A percentile compares a stretch with the other conserved stretches of the same genome.
phyloP scores from a whole-genome alignment of 1,140 invertebrate genomes.

The Drosophila bocqueti region DNA sequence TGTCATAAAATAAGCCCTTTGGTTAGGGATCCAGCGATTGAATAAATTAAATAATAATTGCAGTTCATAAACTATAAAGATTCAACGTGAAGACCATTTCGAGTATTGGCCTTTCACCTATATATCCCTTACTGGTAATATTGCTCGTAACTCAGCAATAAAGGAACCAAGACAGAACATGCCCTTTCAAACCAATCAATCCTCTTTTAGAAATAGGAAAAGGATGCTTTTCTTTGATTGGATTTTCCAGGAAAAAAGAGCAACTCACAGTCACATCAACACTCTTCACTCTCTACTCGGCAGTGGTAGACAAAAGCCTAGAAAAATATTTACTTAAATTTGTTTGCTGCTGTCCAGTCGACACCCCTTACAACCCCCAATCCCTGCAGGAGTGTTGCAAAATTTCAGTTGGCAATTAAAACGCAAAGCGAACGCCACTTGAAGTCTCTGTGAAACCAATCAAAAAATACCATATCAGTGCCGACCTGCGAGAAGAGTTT shows the following conservation, averaged over 20 bases:
- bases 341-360: slow-evolving; percentile 23
- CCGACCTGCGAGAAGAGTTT: slow-evolving; percentile 28
- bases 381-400: slow-evolving; percentile 26
- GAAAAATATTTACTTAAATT: slow-evolving; percentile 69
- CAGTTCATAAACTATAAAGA: neutral
- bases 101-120: neutral
- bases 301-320: slow-evolving; percentile 56
- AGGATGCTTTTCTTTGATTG: slow-evolving; percentile 38
- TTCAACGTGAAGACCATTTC: neutral
- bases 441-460: slow-evolving; percentile 71
- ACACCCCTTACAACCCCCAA: neutral
- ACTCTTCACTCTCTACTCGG: slow-evolving; percentile 36
- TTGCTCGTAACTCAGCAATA: neutral
- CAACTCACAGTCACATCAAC: slow-evolving; percentile 49
- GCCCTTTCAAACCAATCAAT: slow-evolving; percentile 25
- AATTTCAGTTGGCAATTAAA: slow-evolving; percentile 72
- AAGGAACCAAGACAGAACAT: slow-evolving; percentile 2
- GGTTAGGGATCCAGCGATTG: too few relatives aligned
- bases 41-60: neutral
- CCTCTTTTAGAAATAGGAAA: slow-evolving; percentile 10
- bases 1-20: neutral
- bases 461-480: slow-evolving; percentile 75
- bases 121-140: too few relatives aligned
- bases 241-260: slow-evolving; percentile 30
- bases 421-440: slow-evolving; percentile 57